These are phyloP conservation scores for Polydesmus complanatus DNA, from an alignment of 2,888 invertebrate species.

Conservation along the genomic window DNA sequence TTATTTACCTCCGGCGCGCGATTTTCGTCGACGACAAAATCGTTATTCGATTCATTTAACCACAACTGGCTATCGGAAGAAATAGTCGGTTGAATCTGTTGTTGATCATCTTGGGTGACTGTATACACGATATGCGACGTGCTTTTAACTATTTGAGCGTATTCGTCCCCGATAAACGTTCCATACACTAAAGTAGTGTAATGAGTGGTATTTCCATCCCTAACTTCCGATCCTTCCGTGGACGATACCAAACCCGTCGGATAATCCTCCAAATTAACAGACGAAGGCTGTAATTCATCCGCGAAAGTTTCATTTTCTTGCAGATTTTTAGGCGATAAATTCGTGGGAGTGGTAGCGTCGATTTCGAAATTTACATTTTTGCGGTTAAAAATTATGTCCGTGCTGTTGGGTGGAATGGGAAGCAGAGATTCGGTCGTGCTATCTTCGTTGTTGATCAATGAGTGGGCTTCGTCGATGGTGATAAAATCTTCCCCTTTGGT, in stretches of 20 bases:
- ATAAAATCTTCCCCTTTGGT: constrained; percentile 9
- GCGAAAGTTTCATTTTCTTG: constrained; percentile 7
- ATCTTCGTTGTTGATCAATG: constrained; percentile 14
- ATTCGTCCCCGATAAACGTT: constrained; percentile 39
- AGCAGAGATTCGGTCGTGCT: constrained; percentile 15
- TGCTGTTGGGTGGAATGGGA: constrained; percentile 20
- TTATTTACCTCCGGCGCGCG: neutral
- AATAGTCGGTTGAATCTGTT: neutral
- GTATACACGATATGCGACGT: constrained; percentile 38
- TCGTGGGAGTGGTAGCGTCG: constrained; percentile 5
- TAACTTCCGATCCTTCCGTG: constrained; percentile 37
- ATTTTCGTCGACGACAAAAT: neutral
- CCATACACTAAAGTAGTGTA: constrained; percentile 41
- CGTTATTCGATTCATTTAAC: neutral
- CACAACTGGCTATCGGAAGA: neutral
- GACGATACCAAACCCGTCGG: constrained; percentile 39
- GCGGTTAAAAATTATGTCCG: constrained; percentile 16
- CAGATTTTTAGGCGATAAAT: constrained; percentile 17
- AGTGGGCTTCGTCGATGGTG: constrained; percentile 16
- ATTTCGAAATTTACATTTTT: constrained; percentile 15
- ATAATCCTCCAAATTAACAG: constrained; percentile 20
- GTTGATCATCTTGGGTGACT: constrained; percentile 24
- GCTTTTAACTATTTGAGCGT: constrained; percentile 41
- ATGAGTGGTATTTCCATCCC: constrained; percentile 39
- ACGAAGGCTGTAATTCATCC: constrained; percentile 11